A percentile compares a stretch with the other conserved stretches of the same genome.
Conservation (phyloP, 2,797 vertebrate species). For the Syncerus caffer region DNA sequence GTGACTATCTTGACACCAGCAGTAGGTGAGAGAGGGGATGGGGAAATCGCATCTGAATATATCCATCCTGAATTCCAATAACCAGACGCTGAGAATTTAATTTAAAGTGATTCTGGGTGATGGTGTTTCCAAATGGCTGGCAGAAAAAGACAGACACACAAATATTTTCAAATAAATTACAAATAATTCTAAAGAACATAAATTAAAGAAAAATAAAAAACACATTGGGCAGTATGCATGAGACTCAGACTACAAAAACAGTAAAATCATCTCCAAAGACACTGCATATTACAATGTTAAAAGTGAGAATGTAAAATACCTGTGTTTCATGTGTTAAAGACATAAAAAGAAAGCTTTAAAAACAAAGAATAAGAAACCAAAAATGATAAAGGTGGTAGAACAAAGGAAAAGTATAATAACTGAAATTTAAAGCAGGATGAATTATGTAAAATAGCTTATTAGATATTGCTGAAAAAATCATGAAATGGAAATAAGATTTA, state of each 20-base stretch:
- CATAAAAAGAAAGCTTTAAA: not conserved
- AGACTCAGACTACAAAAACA: not conserved
- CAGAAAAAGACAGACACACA: not conserved
- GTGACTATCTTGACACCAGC: not conserved
- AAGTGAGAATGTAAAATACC: not conserved
- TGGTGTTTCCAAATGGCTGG: not conserved
- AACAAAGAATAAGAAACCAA: not conserved
- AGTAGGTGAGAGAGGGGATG: not conserved
- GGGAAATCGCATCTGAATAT: not conserved
- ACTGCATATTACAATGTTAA: not conserved
- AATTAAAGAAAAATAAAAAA: not conserved
- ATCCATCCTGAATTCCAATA: not conserved
- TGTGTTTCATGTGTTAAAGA: not conserved
- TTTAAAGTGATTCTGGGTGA: not conserved
- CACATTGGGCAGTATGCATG: not conserved
- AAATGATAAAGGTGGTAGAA: not conserved
- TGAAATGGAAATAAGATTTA: not conserved
- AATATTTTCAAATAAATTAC: not conserved
- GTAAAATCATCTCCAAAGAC: not conserved
- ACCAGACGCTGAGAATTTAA: not conserved
- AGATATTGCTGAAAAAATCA: not conserved
- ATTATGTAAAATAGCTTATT: not conserved
- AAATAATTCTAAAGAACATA: not conserved
- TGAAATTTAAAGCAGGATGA: not conserved
- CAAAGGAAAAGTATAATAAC: not conserved